phyloP scores from a whole-genome alignment of 2,888 invertebrate genomes.

The Ametastegia equiseti region DNA sequence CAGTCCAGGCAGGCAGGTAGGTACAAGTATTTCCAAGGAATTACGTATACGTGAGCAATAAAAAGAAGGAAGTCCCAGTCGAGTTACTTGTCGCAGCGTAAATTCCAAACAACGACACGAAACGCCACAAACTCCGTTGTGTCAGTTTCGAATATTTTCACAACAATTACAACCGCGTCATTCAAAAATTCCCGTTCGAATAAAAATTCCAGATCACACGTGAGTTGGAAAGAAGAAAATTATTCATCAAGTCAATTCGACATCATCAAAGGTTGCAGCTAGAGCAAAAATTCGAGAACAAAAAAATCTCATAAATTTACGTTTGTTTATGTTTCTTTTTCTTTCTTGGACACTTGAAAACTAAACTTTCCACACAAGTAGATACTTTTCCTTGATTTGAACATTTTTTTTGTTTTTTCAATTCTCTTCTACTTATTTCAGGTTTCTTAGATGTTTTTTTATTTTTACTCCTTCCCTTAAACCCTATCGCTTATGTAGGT shows the following conservation, averaged over 20 bases:
- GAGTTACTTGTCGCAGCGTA: not conserved
- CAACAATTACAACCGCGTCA: conserved; percentile 25
- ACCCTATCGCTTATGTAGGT: conserved; percentile 14
- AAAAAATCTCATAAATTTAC: too few species aligned
- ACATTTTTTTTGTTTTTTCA: not conserved
- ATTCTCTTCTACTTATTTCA: not conserved
- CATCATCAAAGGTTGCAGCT: too few species aligned
- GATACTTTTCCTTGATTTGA: conserved; percentile 3
- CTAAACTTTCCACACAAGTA: too few species aligned
- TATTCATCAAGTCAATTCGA: too few species aligned
- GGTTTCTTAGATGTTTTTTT: not conserved
- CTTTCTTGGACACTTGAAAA: too few species aligned
- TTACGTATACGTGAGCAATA: conserved; percentile 18
- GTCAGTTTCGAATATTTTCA: not conserved
- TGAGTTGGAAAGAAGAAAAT: not conserved
- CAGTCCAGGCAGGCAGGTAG: not conserved
- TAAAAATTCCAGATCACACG: not conserved
- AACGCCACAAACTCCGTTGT: not conserved
- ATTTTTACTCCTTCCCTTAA: not conserved
- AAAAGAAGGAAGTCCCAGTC: conserved; percentile 6
- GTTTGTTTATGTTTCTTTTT: too few species aligned
- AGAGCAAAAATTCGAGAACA: too few species aligned
- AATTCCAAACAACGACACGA: too few species aligned
- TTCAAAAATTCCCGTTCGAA: too few species aligned
- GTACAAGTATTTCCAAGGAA: conserved; percentile 23